Evolutionary conservation across 2,113 vertebrate genomes (phyloP).

Genomic region (Strix aluco): DNA sequence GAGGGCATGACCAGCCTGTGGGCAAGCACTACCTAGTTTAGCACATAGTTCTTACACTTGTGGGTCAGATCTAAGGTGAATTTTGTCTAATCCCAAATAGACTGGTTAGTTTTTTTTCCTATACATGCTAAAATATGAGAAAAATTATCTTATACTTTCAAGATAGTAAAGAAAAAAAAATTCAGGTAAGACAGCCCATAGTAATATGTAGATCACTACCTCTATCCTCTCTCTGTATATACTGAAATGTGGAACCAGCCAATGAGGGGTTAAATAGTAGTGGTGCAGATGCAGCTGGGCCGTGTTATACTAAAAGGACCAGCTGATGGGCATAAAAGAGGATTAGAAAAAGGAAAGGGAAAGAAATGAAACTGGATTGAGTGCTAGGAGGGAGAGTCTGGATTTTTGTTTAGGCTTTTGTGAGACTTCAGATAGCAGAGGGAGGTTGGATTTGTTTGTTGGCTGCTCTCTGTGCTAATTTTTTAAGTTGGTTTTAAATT

Average conservation of each 20-base stretch:
- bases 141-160: background rate
- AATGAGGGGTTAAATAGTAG: conserved; percentile 5
- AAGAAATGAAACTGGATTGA: conserved; percentile 20
- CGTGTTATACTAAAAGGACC: conserved; percentile 36
- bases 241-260: background rate
- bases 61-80: background rate
- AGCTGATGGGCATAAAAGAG: conserved; percentile 54
- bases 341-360: conserved; percentile 44
- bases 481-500: background rate
- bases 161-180: background rate
- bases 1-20: background rate
- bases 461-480: background rate
- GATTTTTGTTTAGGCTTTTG: background rate
- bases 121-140: background rate
- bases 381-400: background rate
- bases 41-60: rapidly evolving
- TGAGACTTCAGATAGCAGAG: background rate
- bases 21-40: background rate
- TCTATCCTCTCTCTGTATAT: background rate
- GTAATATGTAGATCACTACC: background rate
- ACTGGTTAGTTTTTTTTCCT: background rate
- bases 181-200: background rate
- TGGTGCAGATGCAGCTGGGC: conserved; percentile 38
- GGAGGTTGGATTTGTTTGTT: background rate
- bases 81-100: background rate